Conservation (phyloP, 2,113 vertebrate species). For the Mesocricetus auratus region DNA sequence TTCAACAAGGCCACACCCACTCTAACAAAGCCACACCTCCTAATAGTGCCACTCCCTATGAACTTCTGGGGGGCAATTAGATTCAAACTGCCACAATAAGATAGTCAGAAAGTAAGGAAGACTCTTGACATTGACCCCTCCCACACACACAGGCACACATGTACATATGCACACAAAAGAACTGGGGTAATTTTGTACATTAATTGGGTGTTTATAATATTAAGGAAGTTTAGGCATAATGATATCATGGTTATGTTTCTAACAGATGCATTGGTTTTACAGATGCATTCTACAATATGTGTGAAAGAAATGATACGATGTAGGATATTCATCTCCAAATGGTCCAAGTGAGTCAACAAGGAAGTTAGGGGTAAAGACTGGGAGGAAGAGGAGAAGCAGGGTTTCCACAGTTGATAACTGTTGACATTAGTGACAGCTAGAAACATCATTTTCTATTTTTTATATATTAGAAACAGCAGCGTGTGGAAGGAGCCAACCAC, state of each 20-base stretch:
- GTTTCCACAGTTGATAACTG: not conserved
- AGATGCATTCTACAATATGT: not conserved
- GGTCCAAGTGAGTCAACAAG: not conserved
- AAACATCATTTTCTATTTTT: slow-evolving; percentile 9
- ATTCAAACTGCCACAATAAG: not conserved
- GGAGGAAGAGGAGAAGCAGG: not conserved
- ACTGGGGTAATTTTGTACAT: not conserved
- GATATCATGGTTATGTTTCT: not conserved
- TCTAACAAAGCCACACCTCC: not conserved
- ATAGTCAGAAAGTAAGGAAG: not conserved
- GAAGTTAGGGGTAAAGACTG: not conserved
- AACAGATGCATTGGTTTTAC: slow-evolving; percentile 1
- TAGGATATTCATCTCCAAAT: slow-evolving; percentile 21
- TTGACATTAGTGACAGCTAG: not conserved
- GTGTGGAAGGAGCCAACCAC: not conserved
- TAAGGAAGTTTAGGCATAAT: not conserved
- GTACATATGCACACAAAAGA: not conserved
- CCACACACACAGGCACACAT: not conserved
- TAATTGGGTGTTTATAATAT: slow-evolving; percentile 15
- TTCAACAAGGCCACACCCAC: not conserved
- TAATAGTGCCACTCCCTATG: not conserved
- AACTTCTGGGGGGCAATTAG: not conserved
- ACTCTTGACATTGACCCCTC: not conserved
- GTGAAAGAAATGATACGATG: not conserved
- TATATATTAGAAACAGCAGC: not conserved